Percentiles rank a stretch among this genome's conserved stretches.
Evolutionary conservation across 2,113 vertebrate genomes (phyloP).

Genomic region (Paradoxurus hermaphroditus): DNA sequence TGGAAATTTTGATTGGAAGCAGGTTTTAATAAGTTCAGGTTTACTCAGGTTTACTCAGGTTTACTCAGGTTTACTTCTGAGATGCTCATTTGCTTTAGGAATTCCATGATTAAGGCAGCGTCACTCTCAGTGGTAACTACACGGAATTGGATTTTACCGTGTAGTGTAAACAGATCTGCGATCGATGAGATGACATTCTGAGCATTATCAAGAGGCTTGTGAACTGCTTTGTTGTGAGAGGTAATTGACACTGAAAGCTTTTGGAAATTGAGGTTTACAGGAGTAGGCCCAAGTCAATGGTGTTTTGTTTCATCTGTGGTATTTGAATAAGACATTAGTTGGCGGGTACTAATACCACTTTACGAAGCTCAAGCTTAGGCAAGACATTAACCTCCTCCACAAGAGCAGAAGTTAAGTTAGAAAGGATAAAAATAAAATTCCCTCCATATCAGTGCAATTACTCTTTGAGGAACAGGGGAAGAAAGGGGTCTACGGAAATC

Average conservation of each 20-base stretch:
- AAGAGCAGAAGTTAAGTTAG: conserved; percentile 17
- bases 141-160: conserved; percentile 63
- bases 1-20: conserved; percentile 57
- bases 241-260: conserved; percentile 57
- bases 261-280: conserved; percentile 49
- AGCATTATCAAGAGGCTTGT: not conserved
- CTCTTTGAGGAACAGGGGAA: conserved; percentile 25
- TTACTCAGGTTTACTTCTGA: conserved; percentile 56
- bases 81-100: conserved; percentile 59
- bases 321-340: conserved; percentile 39
- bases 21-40: conserved; percentile 57
- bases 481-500: not conserved
- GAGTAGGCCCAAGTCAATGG: not conserved
- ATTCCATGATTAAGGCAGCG: conserved; percentile 50
- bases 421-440: conserved; percentile 29
- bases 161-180: conserved; percentile 1
- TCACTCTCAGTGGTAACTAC: conserved; percentile 42
- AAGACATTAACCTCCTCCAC: not conserved
- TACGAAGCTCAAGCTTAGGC: conserved; percentile 20
- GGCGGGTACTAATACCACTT: not conserved
- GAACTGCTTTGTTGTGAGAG: conserved; percentile 27
- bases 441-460: not conserved
- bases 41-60: too few relatives aligned
- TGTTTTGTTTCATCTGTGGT: conserved; percentile 34
- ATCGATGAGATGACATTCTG: not conserved